A percentile compares a stretch with the other conserved stretches of the same genome.
phyloP scores from a whole-genome alignment of 2,888 invertebrate genomes.

The Ligdia adustata region DNA sequence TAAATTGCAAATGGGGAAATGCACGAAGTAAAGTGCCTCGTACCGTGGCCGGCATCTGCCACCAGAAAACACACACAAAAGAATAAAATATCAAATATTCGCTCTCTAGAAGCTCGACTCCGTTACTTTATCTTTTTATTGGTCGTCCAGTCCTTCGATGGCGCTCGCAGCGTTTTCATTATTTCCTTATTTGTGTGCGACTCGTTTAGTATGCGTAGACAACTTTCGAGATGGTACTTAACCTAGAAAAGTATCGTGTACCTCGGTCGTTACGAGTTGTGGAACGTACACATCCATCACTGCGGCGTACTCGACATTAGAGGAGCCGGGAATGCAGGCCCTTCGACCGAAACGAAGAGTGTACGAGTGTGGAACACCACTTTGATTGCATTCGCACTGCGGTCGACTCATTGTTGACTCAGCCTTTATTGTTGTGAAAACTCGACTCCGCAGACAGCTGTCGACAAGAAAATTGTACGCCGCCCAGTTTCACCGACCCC shows the following conservation, averaged over 20 bases:
- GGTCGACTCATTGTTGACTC: slow-evolving; percentile 51
- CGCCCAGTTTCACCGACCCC: slow-evolving; percentile 55
- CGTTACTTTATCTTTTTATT: slow-evolving; percentile 47
- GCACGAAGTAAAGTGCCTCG: slow-evolving; percentile 32
- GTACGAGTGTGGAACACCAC: slow-evolving; percentile 42
- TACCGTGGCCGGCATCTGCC: slow-evolving; percentile 29
- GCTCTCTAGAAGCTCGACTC: slow-evolving; percentile 28
- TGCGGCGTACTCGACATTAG: neutral
- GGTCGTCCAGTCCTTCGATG: slow-evolving; percentile 44
- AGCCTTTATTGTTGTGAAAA: slow-evolving; percentile 54
- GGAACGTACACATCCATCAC: slow-evolving; percentile 11
- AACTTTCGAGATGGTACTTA: slow-evolving; percentile 62
- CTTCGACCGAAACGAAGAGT: slow-evolving; percentile 26
- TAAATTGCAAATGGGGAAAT: slow-evolving; percentile 40
- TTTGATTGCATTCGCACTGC: slow-evolving; percentile 44
- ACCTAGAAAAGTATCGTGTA: slow-evolving; percentile 52
- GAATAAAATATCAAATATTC: slow-evolving; percentile 37
- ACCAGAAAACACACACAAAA: slow-evolving; percentile 32
- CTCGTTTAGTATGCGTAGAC: slow-evolving; percentile 54
- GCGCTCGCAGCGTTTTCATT: slow-evolving; percentile 50
- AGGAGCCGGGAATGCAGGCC: slow-evolving; percentile 12
- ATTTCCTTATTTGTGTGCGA: slow-evolving; percentile 57
- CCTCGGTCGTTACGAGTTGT: slow-evolving; percentile 36
- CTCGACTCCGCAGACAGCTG: slow-evolving; percentile 45
- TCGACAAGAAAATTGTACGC: slow-evolving; percentile 50